Percentiles rank a stretch among this genome's conserved stretches.
Evolutionary conservation across 92 coral and sea anemone genomes (phyloP).

Genomic region (Siderastrea radians): DNA sequence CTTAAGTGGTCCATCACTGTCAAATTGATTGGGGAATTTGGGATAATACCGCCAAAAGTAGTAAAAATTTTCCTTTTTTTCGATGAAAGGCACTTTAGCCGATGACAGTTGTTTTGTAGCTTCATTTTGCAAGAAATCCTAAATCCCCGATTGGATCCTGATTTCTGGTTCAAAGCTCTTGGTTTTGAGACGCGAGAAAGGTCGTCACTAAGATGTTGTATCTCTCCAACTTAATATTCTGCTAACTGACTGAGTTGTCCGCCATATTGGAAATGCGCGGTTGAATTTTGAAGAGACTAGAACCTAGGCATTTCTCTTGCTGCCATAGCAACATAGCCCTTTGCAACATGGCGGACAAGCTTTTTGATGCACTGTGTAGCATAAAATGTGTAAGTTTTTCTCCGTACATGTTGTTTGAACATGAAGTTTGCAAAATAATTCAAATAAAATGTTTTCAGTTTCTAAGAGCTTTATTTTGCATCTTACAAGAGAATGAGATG

Average conservation of each 20-base stretch:
- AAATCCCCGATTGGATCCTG: slow-evolving; percentile 6
- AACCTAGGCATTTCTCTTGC: background rate
- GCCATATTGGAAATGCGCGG: slow-evolving; percentile 8
- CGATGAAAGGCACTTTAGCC: background rate
- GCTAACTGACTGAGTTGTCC: background rate
- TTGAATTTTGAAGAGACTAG: background rate
- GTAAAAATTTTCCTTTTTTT: background rate
- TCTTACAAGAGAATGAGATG: too few relatives aligned
- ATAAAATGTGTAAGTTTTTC: background rate
- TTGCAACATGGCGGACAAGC: slow-evolving; percentile 11
- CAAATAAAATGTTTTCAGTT: background rate
- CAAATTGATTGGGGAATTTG: too few relatives aligned
- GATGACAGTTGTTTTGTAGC: background rate
- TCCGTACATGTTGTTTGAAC: background rate
- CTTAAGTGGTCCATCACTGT: too few relatives aligned
- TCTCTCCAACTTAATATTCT: background rate
- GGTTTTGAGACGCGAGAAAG: background rate
- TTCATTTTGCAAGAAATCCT: background rate
- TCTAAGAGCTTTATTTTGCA: background rate
- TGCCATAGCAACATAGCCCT: background rate
- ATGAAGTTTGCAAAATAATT: too few relatives aligned
- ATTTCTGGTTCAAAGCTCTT: background rate
- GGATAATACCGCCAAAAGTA: background rate
- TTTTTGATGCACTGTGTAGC: background rate
- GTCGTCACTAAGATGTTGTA: background rate